A percentile compares a stretch with the other conserved stretches of the same genome.
These are phyloP conservation scores for Nudaria mundana DNA, from an alignment of 2,888 invertebrate species.

Conservation along the genomic window DNA sequence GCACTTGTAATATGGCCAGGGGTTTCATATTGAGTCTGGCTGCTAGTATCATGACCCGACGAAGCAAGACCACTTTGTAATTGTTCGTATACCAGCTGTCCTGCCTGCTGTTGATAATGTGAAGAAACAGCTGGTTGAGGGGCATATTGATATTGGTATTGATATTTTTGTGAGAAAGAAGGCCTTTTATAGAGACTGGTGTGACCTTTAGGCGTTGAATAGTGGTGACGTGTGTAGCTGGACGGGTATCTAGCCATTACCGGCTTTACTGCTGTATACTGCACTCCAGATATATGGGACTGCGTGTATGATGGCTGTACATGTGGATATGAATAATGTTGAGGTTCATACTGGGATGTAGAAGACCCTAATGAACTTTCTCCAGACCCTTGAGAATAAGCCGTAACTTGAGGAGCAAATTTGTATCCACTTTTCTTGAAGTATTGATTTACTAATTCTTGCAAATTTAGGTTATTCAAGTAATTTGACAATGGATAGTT, in stretches of 20 bases:
- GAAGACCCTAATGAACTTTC: slow-evolving; percentile 31
- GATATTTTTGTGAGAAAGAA: slow-evolving; percentile 53
- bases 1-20: slow-evolving; percentile 37
- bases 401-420: slow-evolving; percentile 63
- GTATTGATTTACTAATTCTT: slow-evolving; percentile 78
- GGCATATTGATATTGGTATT: slow-evolving; percentile 60
- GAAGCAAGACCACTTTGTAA: slow-evolving; percentile 26
- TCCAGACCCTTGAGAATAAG: slow-evolving; percentile 42
- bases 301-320: slow-evolving; percentile 68
- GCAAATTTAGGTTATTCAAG: slow-evolving; percentile 79
- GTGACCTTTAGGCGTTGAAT: slow-evolving; percentile 50
- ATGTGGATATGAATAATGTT: slow-evolving; percentile 64
- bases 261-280: slow-evolving; percentile 74
- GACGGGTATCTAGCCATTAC: slow-evolving; percentile 72
- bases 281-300: slow-evolving; percentile 67
- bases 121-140: slow-evolving; percentile 43
- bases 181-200: slow-evolving; percentile 56
- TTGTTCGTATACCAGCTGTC: slow-evolving; percentile 27
- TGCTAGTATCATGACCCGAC: slow-evolving; percentile 18
- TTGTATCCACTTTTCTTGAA: slow-evolving; percentile 69
- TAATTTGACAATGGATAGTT: slow-evolving; percentile 77
- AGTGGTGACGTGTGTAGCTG: slow-evolving; percentile 51
- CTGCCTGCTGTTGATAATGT: slow-evolving; percentile 51
- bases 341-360: slow-evolving; percentile 44
- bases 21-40: slow-evolving; percentile 44